Percentiles rank a stretch among this genome's conserved stretches.
Conservation (phyloP, 2,888 invertebrate species). For the Sesamia inferens region DNA sequence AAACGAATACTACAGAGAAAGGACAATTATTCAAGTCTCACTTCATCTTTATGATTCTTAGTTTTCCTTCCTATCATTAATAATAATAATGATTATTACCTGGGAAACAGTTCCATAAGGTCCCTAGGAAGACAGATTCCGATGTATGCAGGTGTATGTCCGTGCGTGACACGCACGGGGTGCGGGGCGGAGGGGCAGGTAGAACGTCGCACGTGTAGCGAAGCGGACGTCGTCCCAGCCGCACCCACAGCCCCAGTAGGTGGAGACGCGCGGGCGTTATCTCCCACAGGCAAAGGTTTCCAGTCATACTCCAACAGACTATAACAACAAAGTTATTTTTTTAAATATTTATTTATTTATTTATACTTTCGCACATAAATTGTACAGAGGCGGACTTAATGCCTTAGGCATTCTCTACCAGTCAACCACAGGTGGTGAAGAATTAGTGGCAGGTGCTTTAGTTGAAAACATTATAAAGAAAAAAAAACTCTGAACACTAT, state of each 20-base stretch:
- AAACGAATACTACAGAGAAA: background rate
- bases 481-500: no score
- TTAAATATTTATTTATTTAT: no score
- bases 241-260: background rate
- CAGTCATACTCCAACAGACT: constrained; percentile 87
- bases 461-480: no score
- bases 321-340: constrained; percentile 8
- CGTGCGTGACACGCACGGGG: constrained; percentile 43
- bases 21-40: background rate
- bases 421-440: no score
- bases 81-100: constrained; percentile 62
- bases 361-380: no score
- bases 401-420: no score
- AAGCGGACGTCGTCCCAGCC: constrained; percentile 21
- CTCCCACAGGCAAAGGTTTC: constrained; percentile 81
- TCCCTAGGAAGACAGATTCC: constrained; percentile 94
- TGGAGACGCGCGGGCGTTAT: constrained; percentile 53
- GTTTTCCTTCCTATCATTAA: no score
- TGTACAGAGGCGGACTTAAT: no score
- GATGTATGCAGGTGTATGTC: constrained; percentile 88
- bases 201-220: constrained; percentile 53
- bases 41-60: background rate
- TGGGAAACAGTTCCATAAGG: constrained; percentile 92
- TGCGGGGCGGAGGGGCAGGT: constrained; percentile 45
- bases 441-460: no score